These are phyloP conservation scores for Chrysotoxum bicinctum DNA, from an alignment of 2,888 invertebrate genomes.

Conservation along the genomic window DNA sequence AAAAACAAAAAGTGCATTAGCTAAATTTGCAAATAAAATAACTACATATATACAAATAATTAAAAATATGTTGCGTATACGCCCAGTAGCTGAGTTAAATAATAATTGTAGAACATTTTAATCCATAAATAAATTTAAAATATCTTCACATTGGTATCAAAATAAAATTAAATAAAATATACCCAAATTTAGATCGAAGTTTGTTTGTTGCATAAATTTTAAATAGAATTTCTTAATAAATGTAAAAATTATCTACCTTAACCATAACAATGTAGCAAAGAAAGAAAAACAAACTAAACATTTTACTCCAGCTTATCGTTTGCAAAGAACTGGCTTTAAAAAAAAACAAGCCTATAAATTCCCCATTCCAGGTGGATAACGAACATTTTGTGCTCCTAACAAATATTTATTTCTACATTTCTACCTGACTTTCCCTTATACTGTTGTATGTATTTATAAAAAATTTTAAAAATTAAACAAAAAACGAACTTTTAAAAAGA, in stretches of 20 bases:
- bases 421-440: slow-evolving; percentile 47
- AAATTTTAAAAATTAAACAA: slow-evolving; percentile 38
- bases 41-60: background rate
- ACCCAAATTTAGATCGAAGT: slow-evolving; percentile 29
- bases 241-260: slow-evolving; percentile 6
- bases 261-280: slow-evolving; percentile 12
- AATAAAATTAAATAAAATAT: slow-evolving; percentile 13
- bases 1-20: slow-evolving; percentile 10
- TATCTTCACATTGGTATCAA: slow-evolving; percentile 18
- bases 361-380: slow-evolving; percentile 2
- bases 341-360: background rate
- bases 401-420: slow-evolving; percentile 33
- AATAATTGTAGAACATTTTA: slow-evolving; percentile 23
- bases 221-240: slow-evolving; percentile 20
- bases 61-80: slow-evolving; percentile 56
- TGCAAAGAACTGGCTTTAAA: background rate
- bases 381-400: slow-evolving; percentile 1
- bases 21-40: slow-evolving; percentile 2
- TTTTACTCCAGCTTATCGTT: background rate
- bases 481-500: slow-evolving; percentile 59
- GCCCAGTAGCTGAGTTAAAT: slow-evolving; percentile 57
- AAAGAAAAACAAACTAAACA: slow-evolving; percentile 13
- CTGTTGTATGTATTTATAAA: slow-evolving; percentile 4
- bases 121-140: slow-evolving; percentile 28
- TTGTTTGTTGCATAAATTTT: slow-evolving; percentile 16